Evolutionary conservation across 2,888 invertebrate species (phyloP).

Genomic region (Dryomyza anilis): DNA sequence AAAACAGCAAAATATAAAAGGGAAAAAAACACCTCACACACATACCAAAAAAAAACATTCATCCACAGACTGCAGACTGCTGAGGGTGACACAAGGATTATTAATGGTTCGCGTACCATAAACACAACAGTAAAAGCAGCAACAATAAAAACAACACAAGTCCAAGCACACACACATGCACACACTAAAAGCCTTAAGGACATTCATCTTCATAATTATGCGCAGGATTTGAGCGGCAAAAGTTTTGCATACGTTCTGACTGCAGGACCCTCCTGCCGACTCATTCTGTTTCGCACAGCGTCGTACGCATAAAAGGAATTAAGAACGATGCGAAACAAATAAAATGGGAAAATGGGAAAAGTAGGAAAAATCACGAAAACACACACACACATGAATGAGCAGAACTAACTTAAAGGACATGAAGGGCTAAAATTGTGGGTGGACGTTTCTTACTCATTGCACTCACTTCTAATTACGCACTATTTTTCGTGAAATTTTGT

Average conservation of each 20-base stretch:
- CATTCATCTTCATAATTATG: conserved; percentile 19
- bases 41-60: neutral
- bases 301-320: conserved; percentile 2
- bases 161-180: neutral
- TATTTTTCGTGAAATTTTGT: conserved; percentile 2
- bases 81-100: conserved; percentile 18
- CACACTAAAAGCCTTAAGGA: neutral
- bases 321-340: neutral
- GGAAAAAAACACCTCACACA: neutral
- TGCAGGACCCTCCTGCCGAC: neutral
- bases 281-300: neutral
- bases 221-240: conserved; percentile 4
- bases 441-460: neutral
- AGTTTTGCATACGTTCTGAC: conserved; percentile 19
- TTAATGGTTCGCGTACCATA: conserved; percentile 21
- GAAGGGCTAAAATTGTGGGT: neutral
- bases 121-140: too few relatives aligned
- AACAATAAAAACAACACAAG: neutral
- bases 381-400: conserved; percentile 13
- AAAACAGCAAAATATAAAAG: neutral
- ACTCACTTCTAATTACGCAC: conserved; percentile 21
- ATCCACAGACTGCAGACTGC: neutral
- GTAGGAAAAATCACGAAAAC: neutral
- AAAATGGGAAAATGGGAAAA: neutral
- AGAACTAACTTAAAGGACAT: neutral